phyloP scores from a whole-genome alignment of 2,888 invertebrate genomes.

The Lissocephala sabroskyi region DNA sequence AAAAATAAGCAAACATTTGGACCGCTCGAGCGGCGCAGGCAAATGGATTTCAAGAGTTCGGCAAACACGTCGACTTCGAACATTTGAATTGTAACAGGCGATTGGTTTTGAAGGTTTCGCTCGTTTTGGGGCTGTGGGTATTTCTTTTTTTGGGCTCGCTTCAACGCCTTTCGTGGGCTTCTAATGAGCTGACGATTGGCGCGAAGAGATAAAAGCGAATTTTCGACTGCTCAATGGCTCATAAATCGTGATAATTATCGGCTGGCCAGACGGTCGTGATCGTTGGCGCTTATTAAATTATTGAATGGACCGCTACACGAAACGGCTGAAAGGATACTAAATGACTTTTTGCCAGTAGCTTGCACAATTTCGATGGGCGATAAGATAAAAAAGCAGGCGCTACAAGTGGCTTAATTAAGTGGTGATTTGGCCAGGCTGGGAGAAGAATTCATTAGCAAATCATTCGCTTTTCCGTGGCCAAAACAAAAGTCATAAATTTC shows the following conservation, averaged over 20 bases:
- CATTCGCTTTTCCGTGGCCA: too few species aligned
- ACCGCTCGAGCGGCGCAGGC: slow-evolving; percentile 5
- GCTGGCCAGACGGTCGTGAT: slow-evolving; percentile 36
- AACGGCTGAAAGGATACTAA: slow-evolving; percentile 9
- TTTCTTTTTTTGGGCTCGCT: slow-evolving; percentile 20
- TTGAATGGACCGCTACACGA: slow-evolving; percentile 51
- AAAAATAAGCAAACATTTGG: slow-evolving; percentile 31
- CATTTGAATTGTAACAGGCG: too few species aligned
- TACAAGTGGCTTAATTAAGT: slow-evolving; percentile 48
- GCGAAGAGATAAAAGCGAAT: slow-evolving; percentile 41
- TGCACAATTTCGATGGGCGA: slow-evolving; percentile 55
- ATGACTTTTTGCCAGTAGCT: slow-evolving; percentile 26
- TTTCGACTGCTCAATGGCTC: slow-evolving; percentile 21
- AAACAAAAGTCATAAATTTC: too few species aligned
- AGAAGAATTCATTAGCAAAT: too few species aligned
- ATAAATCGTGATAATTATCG: slow-evolving; percentile 61
- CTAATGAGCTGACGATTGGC: slow-evolving; percentile 36
- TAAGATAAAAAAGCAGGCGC: slow-evolving; percentile 36
- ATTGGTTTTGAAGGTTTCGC: too few species aligned
- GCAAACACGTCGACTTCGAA: slow-evolving; percentile 41
- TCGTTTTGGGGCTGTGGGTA: too few species aligned
- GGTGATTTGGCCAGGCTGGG: not conserved
- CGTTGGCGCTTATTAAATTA: slow-evolving; percentile 61
- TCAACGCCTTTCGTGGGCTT: slow-evolving; percentile 43
- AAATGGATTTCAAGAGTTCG: slow-evolving; percentile 60